Evolutionary conservation across 2,797 vertebrate species (phyloP), one percentile per base, ranked within the genome.

Genomic region (Enteromius afrohamiltoni): DNA sequence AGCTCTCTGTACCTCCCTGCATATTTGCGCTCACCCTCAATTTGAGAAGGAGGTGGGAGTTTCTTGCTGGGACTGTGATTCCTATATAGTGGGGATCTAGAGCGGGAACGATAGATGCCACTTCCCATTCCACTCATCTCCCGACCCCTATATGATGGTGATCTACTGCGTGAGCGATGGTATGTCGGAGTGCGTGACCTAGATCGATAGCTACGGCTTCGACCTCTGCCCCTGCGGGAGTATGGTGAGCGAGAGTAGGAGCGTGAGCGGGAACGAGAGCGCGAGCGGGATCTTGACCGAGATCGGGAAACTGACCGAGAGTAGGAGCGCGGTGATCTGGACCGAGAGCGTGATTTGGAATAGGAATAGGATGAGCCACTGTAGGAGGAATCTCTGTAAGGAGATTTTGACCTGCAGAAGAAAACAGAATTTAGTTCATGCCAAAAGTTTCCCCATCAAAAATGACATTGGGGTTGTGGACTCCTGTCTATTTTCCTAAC

Each of bases 401-500:
- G 97, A 77, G 97, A 98, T 91, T 97, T 98, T 77, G 98, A 99
- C 92, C 98, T 99, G 90, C 77, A 91, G 90, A 83, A 91, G 80
- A 37, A 45, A 70, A 3, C 16, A 45, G 17, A 29, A n/a, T 45
- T 82, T 23, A 31, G 17, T 10, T 64, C 9, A 49, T 65, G 29
- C 1, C 9, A 37, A 47, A 19, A 1, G 21, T n/a, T 51, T 10
- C 45, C 19, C 4, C 11, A 13, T 68, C 6, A 26, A 69, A 45
- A 45, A 11, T 47, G 1, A 40, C 21, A 45, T 29, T 4, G 19
- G 53, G 19, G 11, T 21, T 55, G 6, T 69, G 21, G 3, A 60
- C 60, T 31, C 7, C 23, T 10, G 16, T 19, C 42, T 34, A 23
- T 58, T 47, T 17, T 37, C 93, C 93, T 95, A 94, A 98, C 98